Conservation (phyloP, 2,113 vertebrate species). For the Myrmophylax atrothorax region DNA sequence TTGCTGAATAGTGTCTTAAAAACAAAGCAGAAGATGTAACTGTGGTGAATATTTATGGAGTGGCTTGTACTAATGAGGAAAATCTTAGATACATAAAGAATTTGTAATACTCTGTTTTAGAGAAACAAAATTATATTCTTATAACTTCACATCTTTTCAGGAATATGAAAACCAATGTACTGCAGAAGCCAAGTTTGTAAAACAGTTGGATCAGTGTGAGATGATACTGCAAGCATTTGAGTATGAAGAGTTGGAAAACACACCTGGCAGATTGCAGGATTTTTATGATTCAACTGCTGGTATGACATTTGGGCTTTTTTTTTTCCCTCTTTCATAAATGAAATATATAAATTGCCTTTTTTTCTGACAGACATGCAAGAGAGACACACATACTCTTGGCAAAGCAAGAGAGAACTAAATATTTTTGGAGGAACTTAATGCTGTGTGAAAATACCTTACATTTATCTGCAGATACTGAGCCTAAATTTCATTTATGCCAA, state of each 20-base stretch:
- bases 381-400: no score
- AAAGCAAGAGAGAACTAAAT: not conserved
- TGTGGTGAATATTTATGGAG: not conserved
- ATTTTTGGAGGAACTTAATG: not conserved
- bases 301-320: not conserved
- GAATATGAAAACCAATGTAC: constrained; percentile 91
- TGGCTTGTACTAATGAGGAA: not conserved
- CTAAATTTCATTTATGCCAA: not conserved
- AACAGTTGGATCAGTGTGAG: constrained; percentile 94
- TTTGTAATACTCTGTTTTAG: not conserved
- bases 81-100: not conserved
- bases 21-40: accelerated
- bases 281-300: constrained; percentile 93
- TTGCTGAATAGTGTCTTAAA: not conserved
- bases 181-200: constrained; percentile 89
- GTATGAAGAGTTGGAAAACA: constrained; percentile 89
- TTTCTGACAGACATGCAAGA: not conserved
- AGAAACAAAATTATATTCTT: not conserved
- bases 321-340: not conserved
- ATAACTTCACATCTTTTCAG: constrained; percentile 63
- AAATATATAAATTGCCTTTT: not conserved
- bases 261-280: constrained; percentile 90
- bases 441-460: not conserved
- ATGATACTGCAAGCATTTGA: constrained; percentile 97
- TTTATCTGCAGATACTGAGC: not conserved